These are phyloP conservation scores for Anagrus nilaparvatae DNA, from an alignment of 1,140 invertebrate species.

Conservation along the genomic window DNA sequence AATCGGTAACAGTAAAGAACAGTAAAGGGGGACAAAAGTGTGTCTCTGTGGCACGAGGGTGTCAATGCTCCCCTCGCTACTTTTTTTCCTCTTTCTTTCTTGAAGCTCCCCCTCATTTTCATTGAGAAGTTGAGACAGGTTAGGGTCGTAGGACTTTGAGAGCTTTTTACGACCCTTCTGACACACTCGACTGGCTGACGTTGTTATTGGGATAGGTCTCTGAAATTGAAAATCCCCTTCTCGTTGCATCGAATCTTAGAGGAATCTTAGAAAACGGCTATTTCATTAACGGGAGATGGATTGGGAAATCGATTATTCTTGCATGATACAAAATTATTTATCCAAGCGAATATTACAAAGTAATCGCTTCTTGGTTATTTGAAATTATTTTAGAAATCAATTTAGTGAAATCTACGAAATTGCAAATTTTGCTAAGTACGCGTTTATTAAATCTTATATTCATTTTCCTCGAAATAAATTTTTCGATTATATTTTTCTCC, in stretches of 20 bases:
- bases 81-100: conserved; percentile 2
- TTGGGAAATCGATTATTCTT: conserved; percentile 9
- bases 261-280: conserved; percentile 9
- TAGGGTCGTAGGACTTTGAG: conserved; percentile 20
- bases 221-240: conserved; percentile 15
- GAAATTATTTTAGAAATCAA: too few species aligned
- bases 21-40: conserved; percentile 24
- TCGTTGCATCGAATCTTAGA: background rate
- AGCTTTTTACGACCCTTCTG: conserved; percentile 31
- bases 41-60: conserved; percentile 33
- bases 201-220: conserved; percentile 12
- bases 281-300: conserved; percentile 14
- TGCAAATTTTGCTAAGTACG: too few species aligned
- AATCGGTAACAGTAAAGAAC: conserved; percentile 2
- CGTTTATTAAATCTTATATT: too few species aligned
- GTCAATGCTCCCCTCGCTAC: background rate
- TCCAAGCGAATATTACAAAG: background rate
- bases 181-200: background rate
- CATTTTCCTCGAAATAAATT: too few species aligned
- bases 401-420: too few species aligned
- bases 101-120: conserved; percentile 16
- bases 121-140: conserved; percentile 23
- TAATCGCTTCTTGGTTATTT: conserved; percentile 12
- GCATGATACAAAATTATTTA: conserved; percentile 8
- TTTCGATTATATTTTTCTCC: too few species aligned